Evolutionary conservation across 2,113 vertebrate genomes (phyloP).

Genomic region (Galeopterus variegatus): DNA sequence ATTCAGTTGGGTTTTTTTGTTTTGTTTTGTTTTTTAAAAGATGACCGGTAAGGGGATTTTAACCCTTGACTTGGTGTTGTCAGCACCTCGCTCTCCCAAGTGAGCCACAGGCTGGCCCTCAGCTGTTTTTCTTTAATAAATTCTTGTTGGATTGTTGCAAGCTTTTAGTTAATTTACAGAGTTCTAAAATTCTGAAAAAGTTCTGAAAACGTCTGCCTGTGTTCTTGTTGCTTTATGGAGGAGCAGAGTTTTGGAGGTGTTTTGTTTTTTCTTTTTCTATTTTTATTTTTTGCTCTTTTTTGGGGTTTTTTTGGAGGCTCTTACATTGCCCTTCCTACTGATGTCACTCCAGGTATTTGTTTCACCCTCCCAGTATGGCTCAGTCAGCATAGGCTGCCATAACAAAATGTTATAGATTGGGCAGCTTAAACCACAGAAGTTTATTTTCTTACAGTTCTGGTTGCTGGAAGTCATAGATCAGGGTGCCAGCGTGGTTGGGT

Average conservation of each 20-base stretch:
- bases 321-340: neutral
- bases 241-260: neutral
- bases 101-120: no score
- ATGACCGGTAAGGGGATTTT: no score
- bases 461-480: neutral
- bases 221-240: neutral
- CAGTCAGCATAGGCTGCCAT: no score
- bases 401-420: neutral
- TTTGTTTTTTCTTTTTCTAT: no score
- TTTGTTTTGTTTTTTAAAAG: no score
- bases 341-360: neutral
- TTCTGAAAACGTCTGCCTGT: neutral
- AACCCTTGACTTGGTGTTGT: no score
- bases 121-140: conserved; percentile 18
- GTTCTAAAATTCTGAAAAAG: neutral
- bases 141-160: neutral
- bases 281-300: no score
- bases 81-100: no score
- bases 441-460: neutral
- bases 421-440: neutral
- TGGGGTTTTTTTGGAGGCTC: neutral
- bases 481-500: neutral
- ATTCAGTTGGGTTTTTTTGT: neutral
- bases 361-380: neutral
- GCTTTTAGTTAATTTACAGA: conserved; percentile 8